Conservation (phyloP, 2,888 invertebrate genomes). For the Agriopis aurantiaria region DNA sequence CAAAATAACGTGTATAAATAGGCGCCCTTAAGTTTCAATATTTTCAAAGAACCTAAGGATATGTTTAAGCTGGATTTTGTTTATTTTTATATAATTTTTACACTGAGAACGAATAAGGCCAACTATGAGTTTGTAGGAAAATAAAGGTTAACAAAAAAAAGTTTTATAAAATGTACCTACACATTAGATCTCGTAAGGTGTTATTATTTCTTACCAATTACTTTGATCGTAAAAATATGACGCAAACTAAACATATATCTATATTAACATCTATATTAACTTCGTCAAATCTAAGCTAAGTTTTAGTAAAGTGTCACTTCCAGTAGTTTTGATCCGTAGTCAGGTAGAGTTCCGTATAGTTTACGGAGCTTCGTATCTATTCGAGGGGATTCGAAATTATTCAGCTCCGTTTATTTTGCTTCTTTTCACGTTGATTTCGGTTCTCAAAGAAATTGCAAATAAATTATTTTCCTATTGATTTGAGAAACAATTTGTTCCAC, state of each 20-base stretch:
- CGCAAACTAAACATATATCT: too few species aligned
- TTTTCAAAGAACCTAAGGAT: too few species aligned
- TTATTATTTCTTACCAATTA: too few species aligned
- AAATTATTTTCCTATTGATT: constrained; percentile 37
- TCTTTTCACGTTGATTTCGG: constrained; percentile 50
- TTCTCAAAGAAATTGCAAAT: constrained; percentile 38
- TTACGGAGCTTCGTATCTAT: constrained; percentile 66
- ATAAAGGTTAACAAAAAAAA: too few species aligned
- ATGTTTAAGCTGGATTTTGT: too few species aligned
- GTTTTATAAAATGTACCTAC: too few species aligned
- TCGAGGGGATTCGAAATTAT: constrained; percentile 72
- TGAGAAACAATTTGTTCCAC: constrained; percentile 1
- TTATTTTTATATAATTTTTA: too few species aligned
- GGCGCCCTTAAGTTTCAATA: too few species aligned
- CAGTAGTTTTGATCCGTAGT: constrained; percentile 47
- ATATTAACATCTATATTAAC: background rate
- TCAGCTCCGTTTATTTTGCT: constrained; percentile 69
- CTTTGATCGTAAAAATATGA: too few species aligned
- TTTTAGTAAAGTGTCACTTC: constrained; percentile 48
- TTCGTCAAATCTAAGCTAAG: background rate
- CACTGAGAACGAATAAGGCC: too few species aligned
- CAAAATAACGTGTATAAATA: background rate
- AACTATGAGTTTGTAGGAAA: too few species aligned
- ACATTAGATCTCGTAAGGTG: too few species aligned
- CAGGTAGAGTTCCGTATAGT: constrained; percentile 68